A percentile compares a stretch with the other conserved stretches of the same genome.
phyloP scores from a whole-genome alignment of 2,113 vertebrate species.

The Sinocyclocheilus grahami region DNA sequence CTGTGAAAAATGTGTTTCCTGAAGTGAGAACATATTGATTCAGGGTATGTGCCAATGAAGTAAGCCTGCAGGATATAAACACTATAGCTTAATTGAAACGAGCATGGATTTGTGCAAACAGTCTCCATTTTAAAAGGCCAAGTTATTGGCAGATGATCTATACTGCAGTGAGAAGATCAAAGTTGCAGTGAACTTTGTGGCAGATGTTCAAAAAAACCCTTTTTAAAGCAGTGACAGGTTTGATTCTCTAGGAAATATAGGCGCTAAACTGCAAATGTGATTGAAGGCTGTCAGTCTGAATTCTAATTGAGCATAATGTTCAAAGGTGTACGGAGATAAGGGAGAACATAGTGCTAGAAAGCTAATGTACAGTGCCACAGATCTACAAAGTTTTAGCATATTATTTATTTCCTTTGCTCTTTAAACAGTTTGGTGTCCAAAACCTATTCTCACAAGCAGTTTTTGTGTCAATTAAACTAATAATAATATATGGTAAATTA shows the following conservation, averaged over 20 bases:
- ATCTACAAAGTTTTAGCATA: neutral
- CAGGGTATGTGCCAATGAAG: neutral
- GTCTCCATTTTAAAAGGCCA: neutral
- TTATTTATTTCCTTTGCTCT: neutral
- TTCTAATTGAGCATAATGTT: neutral
- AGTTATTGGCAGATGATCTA: neutral
- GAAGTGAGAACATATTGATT: constrained; percentile 36
- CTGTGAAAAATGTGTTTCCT: constrained; percentile 32
- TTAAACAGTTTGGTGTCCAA: neutral
- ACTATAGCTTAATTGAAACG: neutral
- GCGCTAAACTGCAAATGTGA: neutral
- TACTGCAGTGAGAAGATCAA: neutral
- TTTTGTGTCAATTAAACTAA: no score
- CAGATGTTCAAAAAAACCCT: no score
- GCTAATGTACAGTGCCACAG: neutral
- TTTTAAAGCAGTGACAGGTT: neutral
- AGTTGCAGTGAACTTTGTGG: neutral
- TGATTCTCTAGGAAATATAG: neutral
- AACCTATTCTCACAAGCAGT: neutral
- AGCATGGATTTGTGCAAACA: constrained; percentile 25
- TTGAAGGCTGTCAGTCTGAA: neutral
- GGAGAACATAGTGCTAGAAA: neutral
- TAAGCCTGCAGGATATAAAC: constrained; percentile 14
- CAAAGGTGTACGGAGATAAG: neutral
- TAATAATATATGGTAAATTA: neutral